Percentiles rank a stretch among this genome's conserved stretches.
phyloP scores from a whole-genome alignment of 2,113 vertebrate species.

The zebrafish (Danio rerio) region GRCz12tu NC_133185.1:31180001-31180500 shows the following conservation, averaged over 20 bases:
- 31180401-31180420: conserved; percentile 31
- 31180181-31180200: neutral
- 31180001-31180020: conserved; percentile 59
- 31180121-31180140: neutral
- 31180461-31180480: neutral
- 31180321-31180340: neutral
- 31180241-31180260: neutral
- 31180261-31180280: too few species aligned
- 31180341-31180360: neutral
- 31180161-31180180: neutral
- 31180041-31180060: conserved; percentile 61
- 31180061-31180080: conserved; percentile 64
- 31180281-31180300: too few species aligned
- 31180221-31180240: neutral
- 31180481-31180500: neutral
- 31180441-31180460: conserved; percentile 2
- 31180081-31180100: conserved; percentile 39
- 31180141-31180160: neutral
- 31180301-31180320: too few species aligned
- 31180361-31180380: conserved; percentile 37
- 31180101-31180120: neutral
- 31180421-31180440: neutral
- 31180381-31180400: conserved; percentile 35
- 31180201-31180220: neutral
- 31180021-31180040: conserved; percentile 56